phyloP scores from a whole-genome alignment of 2,113 vertebrate genomes.

The Aspiorhynchus laticeps region DNA sequence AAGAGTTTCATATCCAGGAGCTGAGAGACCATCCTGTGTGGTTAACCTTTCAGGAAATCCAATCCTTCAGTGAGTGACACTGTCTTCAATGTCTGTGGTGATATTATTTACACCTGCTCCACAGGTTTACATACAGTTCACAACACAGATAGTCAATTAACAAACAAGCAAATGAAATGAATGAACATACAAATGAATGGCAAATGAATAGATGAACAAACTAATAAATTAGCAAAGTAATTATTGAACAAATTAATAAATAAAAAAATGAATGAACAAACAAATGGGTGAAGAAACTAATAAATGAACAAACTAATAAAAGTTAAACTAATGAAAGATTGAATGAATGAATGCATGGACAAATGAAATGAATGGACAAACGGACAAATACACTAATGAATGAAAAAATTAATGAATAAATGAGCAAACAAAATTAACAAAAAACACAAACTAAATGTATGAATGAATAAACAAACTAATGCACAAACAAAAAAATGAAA shows the following conservation, averaged over 20 bases:
- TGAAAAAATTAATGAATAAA: not conserved
- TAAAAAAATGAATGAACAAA: not conserved
- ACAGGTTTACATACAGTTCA: constrained; percentile 17
- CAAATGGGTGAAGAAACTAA: not conserved
- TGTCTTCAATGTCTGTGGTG: not conserved
- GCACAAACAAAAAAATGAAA: not conserved
- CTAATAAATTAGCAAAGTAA: not conserved
- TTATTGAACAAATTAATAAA: not conserved
- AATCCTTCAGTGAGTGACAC: constrained; percentile 10
- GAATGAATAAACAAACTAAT: not conserved
- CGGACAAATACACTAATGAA: not conserved
- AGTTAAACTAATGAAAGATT: not conserved
- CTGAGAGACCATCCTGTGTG: not conserved
- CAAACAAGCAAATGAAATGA: not conserved
- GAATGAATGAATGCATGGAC: not conserved
- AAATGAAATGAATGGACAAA: not conserved
- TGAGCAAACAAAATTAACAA: not conserved
- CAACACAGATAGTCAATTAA: not conserved
- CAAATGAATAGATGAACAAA: not conserved
- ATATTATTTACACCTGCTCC: not conserved
- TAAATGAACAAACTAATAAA: no score
- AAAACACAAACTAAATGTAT: not conserved
- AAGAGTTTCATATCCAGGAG: not conserved
- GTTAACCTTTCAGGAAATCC: not conserved
- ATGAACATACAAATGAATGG: not conserved